Evolutionary conservation across 2,888 invertebrate species (phyloP).

Genomic region (Polyommatus icarus): DNA sequence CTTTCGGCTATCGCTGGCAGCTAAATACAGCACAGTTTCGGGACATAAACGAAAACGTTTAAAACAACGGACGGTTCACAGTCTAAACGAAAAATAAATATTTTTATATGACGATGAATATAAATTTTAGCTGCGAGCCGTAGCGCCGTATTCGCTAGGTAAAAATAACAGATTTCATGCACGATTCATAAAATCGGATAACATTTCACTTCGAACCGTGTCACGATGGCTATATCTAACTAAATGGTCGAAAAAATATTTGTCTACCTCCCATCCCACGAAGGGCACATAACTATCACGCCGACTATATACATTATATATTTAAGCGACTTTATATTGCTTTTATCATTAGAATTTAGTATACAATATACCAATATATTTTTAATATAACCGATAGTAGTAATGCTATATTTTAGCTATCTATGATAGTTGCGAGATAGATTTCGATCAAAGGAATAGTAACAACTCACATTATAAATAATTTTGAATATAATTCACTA

Average conservation of each 20-base stretch:
- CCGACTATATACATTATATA: constrained; percentile 44
- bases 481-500: constrained; percentile 46
- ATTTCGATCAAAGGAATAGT: constrained; percentile 32
- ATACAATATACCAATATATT: constrained; percentile 37
- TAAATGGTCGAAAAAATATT: constrained; percentile 45
- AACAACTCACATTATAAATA: constrained; percentile 41
- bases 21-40: not conserved
- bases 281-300: constrained; percentile 47
- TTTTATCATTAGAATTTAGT: constrained; percentile 49
- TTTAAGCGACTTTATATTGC: constrained; percentile 70
- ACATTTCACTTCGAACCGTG: constrained; percentile 20
- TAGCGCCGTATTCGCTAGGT: not conserved
- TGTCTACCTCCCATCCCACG: constrained; percentile 52
- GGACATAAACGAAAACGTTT: constrained; percentile 2
- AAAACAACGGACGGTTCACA: constrained; percentile 23
- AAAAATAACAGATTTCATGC: constrained; percentile 15
- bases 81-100: constrained; percentile 11
- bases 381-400: constrained; percentile 34
- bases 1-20: constrained; percentile 20
- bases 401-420: constrained; percentile 37
- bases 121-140: constrained; percentile 15
- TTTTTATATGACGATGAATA: constrained; percentile 7
- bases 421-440: constrained; percentile 36
- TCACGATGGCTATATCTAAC: constrained; percentile 37
- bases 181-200: constrained; percentile 3